Evolutionary conservation across 1,140 invertebrate species (phyloP), one percentile per base, ranked within the genome.

Genomic region (Uloborus diversus): DNA sequence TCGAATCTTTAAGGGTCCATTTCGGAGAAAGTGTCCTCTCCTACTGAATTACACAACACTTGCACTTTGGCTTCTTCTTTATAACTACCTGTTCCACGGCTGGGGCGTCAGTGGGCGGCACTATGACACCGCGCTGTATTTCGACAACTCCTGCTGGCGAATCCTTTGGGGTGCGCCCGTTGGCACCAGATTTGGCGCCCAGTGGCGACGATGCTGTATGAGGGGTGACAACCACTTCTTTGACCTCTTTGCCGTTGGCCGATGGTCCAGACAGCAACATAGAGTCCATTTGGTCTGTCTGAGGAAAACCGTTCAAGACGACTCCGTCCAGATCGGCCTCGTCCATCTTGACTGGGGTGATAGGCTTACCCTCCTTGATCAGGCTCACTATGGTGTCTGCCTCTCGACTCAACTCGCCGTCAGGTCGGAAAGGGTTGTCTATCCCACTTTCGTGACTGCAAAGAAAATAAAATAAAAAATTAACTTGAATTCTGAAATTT

Each of bases 391-490:
- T 97, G 88, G 97, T 94, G 86, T 98, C 96, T 20, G 96, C 96
- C 87, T 99, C 96, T 84, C 94, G 90, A 82, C 94, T 96, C 81
- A 99, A 88, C 87, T 98, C 95, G 59, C 96, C 96, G 84, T 96
- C 96, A 4, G 96, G 96, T 86, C 95, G 92, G 90, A 98, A 99
- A 30, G 96, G 96, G 88, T 98, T 99, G 87, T 99, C 96, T 92
- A 95, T 95, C 59, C 94, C 95, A 85, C 93, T 96, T 85, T 98
- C 96, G 83, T 93, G 93, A 87, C 96, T 98, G 90, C 37, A 82
- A 92, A 89, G 82, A 86, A 83, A 87, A 81, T n/a, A 82, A 68
- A 83, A 83, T 57, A n/a, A n/a, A n/a, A n/a, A n/a, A n/a, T n/a
- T n/a, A n/a, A n/a, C n/a, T n/a, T n/a, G n/a, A n/a, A n/a, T n/a